Evolutionary conservation across 2,888 invertebrate genomes (phyloP).

Genomic region (Ditylenchus weischeri): DNA sequence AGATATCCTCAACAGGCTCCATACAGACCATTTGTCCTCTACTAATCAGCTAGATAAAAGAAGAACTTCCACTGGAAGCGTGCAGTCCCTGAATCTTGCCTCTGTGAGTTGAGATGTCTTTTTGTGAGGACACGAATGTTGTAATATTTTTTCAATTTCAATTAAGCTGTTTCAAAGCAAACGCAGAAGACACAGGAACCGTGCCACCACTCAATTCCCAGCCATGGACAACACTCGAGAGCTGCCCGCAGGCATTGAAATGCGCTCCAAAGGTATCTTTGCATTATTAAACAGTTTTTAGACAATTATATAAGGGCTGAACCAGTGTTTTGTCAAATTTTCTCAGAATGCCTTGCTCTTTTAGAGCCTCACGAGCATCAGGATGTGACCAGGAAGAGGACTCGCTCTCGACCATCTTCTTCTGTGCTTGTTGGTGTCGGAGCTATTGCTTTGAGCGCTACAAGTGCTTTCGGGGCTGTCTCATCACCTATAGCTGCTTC

Average conservation of each 20-base stretch:
- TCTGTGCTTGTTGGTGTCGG: neutral
- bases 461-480: conserved; percentile 4
- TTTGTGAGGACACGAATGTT: no score
- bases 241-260: conserved; percentile 1
- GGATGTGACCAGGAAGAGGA: neutral
- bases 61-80: conserved; percentile 41
- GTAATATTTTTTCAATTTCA: neutral
- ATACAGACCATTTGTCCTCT: neutral
- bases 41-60: conserved; percentile 20
- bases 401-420: conserved; percentile 6
- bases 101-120: no score
- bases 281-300: no score
- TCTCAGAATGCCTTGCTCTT: conserved; percentile 22
- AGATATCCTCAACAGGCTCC: neutral
- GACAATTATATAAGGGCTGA: neutral
- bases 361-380: conserved; percentile 12
- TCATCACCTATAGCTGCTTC: neutral
- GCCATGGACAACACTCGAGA: neutral
- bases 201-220: conserved; percentile 9
- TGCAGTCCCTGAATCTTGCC: conserved; percentile 43
- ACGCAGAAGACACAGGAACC: conserved; percentile 18
- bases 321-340: neutral
- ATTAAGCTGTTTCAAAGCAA: conserved; percentile 31
- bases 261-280: neutral
- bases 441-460: conserved; percentile 13